phyloP scores from a whole-genome alignment of 2,113 vertebrate species.

The Odocoileus virginianus region DNA sequence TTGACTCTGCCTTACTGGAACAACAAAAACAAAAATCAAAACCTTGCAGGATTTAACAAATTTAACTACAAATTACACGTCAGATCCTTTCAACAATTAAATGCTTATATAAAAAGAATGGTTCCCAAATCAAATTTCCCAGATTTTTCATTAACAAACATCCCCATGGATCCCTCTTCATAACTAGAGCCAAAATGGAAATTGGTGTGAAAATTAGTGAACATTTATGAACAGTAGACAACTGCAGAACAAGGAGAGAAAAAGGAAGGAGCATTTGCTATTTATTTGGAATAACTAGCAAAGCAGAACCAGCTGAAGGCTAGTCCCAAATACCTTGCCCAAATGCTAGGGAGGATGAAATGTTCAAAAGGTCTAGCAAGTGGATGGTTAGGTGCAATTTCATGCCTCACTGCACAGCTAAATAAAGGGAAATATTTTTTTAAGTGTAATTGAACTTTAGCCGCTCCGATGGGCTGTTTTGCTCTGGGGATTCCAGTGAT shows the following conservation, averaged over 20 bases:
- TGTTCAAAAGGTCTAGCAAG: slow-evolving; percentile 44
- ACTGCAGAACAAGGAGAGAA: neutral
- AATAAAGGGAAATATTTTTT: slow-evolving; percentile 56
- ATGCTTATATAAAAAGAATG: neutral
- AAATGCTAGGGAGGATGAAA: neutral
- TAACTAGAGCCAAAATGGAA: slow-evolving; percentile 52
- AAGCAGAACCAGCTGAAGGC: slow-evolving; percentile 51
- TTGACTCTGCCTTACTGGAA: neutral
- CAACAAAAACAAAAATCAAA: slow-evolving; percentile 33
- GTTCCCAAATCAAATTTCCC: slow-evolving; percentile 47
- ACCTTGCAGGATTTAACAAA: slow-evolving; percentile 55
- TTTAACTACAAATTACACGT: slow-evolving; percentile 53
- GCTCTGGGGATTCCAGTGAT: neutral
- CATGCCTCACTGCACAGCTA: slow-evolving; percentile 35
- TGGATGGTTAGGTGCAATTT: slow-evolving; percentile 63
- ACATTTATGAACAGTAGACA: neutral
- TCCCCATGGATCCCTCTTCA: neutral
- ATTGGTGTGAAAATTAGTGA: slow-evolving; percentile 59
- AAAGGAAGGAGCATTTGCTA: neutral
- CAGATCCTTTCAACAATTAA: slow-evolving; percentile 34
- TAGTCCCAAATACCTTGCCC: neutral
- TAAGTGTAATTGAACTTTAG: slow-evolving; percentile 26
- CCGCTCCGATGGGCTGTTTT: neutral
- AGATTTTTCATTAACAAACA: slow-evolving; percentile 24
- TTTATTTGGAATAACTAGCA: slow-evolving; percentile 47